Percentiles rank a stretch among this genome's conserved stretches.
phyloP scores from a whole-genome alignment of 2,888 invertebrate species.

The Priocnemis perturbator region DNA sequence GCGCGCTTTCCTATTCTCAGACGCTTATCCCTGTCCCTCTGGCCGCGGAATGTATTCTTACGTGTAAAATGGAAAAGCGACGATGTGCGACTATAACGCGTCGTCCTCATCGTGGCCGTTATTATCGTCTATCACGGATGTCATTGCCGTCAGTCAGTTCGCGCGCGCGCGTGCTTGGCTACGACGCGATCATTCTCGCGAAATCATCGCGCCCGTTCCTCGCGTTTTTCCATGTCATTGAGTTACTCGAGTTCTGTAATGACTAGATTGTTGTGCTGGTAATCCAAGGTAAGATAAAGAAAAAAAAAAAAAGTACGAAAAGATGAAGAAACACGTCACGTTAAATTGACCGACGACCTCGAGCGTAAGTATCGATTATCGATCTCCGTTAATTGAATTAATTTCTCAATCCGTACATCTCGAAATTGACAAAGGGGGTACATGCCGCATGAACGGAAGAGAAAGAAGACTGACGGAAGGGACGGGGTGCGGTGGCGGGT shows the following conservation, averaged over 20 bases:
- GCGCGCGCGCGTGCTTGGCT: too few species aligned
- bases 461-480: constrained; percentile 16
- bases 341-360: too few species aligned
- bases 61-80: not conserved
- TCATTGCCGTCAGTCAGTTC: too few species aligned
- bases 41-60: not conserved
- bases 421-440: constrained; percentile 1
- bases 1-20: not conserved
- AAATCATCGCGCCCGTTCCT: constrained; percentile 5
- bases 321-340: not conserved
- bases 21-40: too few species aligned
- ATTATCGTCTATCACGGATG: too few species aligned
- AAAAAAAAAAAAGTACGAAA: not conserved
- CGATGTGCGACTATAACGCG: not conserved
- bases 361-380: too few species aligned
- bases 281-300: constrained; percentile 24
- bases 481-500: too few species aligned
- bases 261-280: constrained; percentile 63
- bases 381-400: too few species aligned
- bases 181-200: constrained; percentile 33
- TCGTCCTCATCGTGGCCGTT: too few species aligned
- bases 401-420: too few species aligned
- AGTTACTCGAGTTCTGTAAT: constrained; percentile 53
- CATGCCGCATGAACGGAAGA: constrained; percentile 21
- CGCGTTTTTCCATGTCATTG: constrained; percentile 25